Conservation (phyloP, 2,888 invertebrate species). For the Acronicta aceris region DNA sequence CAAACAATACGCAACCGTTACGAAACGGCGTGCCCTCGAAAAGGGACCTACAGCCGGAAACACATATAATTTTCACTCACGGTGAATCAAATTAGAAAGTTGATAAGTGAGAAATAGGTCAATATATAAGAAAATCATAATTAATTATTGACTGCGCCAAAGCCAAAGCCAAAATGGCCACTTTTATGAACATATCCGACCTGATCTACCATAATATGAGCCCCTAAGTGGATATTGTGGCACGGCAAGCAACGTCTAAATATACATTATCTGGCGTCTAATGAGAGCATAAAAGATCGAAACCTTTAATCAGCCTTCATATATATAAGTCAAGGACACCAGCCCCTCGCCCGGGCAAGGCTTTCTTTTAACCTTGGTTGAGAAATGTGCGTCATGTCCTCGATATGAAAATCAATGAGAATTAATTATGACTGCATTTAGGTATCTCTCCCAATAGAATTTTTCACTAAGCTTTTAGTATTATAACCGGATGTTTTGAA, state of each 20-base stretch:
- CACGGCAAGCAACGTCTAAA: slow-evolving; percentile 9
- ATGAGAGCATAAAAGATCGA: slow-evolving; percentile 53
- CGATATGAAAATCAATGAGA: slow-evolving; percentile 51
- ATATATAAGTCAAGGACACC: slow-evolving; percentile 76
- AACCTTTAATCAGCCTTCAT: slow-evolving; percentile 41
- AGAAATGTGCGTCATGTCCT: slow-evolving; percentile 69
- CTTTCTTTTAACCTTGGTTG: slow-evolving; percentile 72
- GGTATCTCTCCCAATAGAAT: slow-evolving; percentile 13
- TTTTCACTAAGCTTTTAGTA: slow-evolving; percentile 2
- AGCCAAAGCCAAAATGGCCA: too few species aligned
- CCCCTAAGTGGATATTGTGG: too few species aligned
- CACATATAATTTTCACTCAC: slow-evolving; percentile 58
- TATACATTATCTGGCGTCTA: slow-evolving; percentile 5
- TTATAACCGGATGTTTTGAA: too few species aligned
- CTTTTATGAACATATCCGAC: too few species aligned
- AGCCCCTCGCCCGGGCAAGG: slow-evolving; percentile 67
- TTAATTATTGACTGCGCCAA: too few species aligned
- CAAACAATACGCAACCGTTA: slow-evolving; percentile 67
- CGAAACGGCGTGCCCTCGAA: slow-evolving; percentile 74
- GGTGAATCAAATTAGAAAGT: too few species aligned
- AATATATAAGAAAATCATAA: too few species aligned
- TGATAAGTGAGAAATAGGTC: too few species aligned
- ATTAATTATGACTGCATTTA: slow-evolving; percentile 30
- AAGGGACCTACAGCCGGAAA: slow-evolving; percentile 76
- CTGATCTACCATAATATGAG: too few species aligned